Percentiles rank a stretch among this genome's conserved stretches.
Conservation (phyloP, 1,140 invertebrate genomes). For the Neodiprion pinetum region DNA sequence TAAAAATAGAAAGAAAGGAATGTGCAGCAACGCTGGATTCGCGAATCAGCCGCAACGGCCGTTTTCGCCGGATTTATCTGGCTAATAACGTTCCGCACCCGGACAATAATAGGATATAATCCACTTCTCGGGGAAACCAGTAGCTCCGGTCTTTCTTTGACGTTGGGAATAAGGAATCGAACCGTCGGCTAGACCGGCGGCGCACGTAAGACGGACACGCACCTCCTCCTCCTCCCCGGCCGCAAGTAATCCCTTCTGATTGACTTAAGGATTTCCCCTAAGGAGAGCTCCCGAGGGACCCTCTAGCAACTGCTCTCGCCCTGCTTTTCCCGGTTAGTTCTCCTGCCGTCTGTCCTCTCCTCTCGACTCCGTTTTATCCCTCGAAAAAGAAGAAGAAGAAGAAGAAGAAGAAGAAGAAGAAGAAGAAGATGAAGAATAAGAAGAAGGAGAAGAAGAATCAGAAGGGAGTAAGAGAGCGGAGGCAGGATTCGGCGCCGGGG, state of each 20-base stretch:
- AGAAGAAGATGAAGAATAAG: neutral
- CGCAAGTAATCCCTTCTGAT: constrained; percentile 18
- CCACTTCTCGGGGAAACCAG: neutral
- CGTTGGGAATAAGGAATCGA: too few relatives aligned
- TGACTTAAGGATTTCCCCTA: constrained; percentile 17
- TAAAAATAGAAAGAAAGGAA: too few relatives aligned
- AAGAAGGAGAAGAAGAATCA: neutral
- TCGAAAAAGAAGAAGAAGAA: neutral
- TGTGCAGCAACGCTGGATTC: too few relatives aligned
- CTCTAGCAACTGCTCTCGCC: neutral
- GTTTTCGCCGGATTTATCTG: neutral
- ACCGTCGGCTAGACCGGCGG: too few relatives aligned
- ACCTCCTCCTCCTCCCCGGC: neutral
- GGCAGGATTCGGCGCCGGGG: neutral
- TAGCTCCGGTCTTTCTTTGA: neutral
- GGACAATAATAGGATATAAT: neutral
- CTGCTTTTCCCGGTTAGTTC: neutral
- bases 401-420: neutral
- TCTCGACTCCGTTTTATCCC: neutral
- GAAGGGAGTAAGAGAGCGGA: neutral
- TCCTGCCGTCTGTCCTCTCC: neutral
- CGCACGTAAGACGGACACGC: neutral
- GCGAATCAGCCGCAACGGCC: too few relatives aligned
- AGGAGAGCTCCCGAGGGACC: neutral
- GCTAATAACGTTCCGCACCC: neutral